Evolutionary conservation across 2,888 invertebrate genomes (phyloP).

Genomic region (Ctenicera cuprea): DNA sequence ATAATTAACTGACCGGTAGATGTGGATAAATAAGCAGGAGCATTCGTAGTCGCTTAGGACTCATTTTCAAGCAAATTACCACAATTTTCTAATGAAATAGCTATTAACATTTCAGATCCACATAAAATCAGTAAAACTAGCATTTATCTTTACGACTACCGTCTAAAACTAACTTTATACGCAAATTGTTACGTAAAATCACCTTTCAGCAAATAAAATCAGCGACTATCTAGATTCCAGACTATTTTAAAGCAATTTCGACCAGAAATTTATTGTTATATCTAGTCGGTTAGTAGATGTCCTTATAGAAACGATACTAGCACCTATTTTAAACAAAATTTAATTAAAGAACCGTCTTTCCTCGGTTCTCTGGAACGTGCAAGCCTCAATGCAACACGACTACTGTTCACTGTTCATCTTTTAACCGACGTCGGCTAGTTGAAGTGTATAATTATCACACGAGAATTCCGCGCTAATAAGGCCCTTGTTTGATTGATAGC

Average conservation of each 20-base stretch:
- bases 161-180: constrained; percentile 17
- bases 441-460: constrained; percentile 67
- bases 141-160: constrained; percentile 29
- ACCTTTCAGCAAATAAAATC: constrained; percentile 24
- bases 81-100: constrained; percentile 28
- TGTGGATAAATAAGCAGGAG: constrained; percentile 22
- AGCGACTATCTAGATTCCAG: constrained; percentile 24
- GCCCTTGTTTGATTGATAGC: constrained; percentile 64
- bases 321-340: constrained; percentile 32
- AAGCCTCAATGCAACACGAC: constrained; percentile 37
- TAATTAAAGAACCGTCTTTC: constrained; percentile 30
- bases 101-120: constrained; percentile 32
- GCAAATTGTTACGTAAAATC: constrained; percentile 36
- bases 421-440: constrained; percentile 60
- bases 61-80: constrained; percentile 32
- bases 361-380: constrained; percentile 6
- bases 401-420: constrained; percentile 61
- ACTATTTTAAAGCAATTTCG: constrained; percentile 7
- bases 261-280: constrained; percentile 15
- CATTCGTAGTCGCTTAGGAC: constrained; percentile 28
- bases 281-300: background rate
- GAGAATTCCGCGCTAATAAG: constrained; percentile 67
- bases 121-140: constrained; percentile 31
- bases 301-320: constrained; percentile 21
- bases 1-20: constrained; percentile 28